Percentiles rank a stretch among this genome's conserved stretches.
These are phyloP conservation scores for Aplysia californica DNA, from an alignment of 1,140 invertebrate species.

Conservation along the genomic window DNA sequence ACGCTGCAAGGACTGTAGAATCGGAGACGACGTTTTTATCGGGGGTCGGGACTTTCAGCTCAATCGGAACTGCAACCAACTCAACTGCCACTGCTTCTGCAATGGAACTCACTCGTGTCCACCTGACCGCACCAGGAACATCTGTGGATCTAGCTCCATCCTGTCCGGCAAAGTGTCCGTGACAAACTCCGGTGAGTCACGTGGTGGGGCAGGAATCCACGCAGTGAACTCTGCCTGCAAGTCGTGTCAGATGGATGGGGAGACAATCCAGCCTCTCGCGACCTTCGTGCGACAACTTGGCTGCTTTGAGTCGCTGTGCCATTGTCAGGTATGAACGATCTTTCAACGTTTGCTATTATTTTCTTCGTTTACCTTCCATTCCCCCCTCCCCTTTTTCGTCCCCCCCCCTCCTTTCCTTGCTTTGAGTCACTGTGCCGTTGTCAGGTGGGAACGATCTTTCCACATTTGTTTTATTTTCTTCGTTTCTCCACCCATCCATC, in stretches of 20 bases:
- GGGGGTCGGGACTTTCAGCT: conserved; percentile 33
- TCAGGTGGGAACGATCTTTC: too few relatives aligned
- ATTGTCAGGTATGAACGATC: conserved; percentile 46
- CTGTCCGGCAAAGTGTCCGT: not conserved
- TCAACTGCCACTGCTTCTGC: conserved; percentile 49
- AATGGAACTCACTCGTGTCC: conserved; percentile 47
- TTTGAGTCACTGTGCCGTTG: too few relatives aligned
- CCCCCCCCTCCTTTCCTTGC: too few relatives aligned
- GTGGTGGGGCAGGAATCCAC: not conserved
- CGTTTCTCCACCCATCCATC: too few relatives aligned
- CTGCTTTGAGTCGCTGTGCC: conserved; percentile 44
- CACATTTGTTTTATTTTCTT: too few relatives aligned
- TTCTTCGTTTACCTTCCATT: too few relatives aligned
- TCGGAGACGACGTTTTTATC: conserved; percentile 30
- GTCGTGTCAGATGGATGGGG: conserved; percentile 33
- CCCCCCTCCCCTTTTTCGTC: too few relatives aligned
- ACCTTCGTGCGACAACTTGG: conserved; percentile 38
- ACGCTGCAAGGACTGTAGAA: conserved; percentile 31
- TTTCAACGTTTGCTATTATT: conserved; percentile 40
- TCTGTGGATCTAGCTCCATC: conserved; percentile 36
- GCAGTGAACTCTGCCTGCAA: conserved; percentile 26
- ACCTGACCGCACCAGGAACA: conserved; percentile 34
- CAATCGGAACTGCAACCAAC: conserved; percentile 36
- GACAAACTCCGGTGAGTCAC: not conserved
- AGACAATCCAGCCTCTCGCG: conserved; percentile 20